Conservation (phyloP, 2,888 invertebrate genomes). For the Pseudococcus jackbeardsleyi region DNA sequence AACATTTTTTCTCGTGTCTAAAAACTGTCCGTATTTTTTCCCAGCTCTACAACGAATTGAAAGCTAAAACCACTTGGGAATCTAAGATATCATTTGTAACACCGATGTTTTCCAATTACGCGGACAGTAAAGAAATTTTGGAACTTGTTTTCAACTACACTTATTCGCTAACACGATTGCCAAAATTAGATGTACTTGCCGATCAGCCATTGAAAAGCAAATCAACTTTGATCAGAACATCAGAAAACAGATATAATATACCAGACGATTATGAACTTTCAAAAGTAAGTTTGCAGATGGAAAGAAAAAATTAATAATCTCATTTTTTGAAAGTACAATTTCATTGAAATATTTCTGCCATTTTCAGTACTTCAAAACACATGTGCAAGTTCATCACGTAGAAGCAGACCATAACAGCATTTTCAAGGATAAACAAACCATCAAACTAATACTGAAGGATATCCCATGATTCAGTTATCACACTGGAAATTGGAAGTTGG, state of each 20-base stretch:
- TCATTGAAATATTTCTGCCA: too few species aligned
- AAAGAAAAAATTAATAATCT: too few species aligned
- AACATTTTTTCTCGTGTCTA: background rate
- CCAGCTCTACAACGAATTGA: background rate
- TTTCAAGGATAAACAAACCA: background rate
- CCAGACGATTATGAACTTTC: background rate
- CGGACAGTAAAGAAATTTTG: background rate
- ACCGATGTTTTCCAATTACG: background rate
- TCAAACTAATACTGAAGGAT: background rate
- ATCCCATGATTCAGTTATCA: too few species aligned
- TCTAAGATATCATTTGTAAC: background rate
- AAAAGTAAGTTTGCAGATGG: background rate
- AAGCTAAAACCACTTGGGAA: background rate
- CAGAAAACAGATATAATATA: background rate
- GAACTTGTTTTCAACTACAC: background rate
- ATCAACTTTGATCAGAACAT: background rate
- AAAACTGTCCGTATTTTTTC: background rate
- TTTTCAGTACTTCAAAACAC: background rate
- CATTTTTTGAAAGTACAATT: background rate
- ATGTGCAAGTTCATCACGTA: background rate
- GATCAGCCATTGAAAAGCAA: background rate
- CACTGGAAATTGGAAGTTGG: too few species aligned
- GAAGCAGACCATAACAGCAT: background rate
- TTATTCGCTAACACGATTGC: background rate
- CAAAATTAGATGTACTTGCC: background rate